Base-by-base conservation (phyloP, 2,888 invertebrate genomes). In the Lepetodrilus schrolli region DNA sequence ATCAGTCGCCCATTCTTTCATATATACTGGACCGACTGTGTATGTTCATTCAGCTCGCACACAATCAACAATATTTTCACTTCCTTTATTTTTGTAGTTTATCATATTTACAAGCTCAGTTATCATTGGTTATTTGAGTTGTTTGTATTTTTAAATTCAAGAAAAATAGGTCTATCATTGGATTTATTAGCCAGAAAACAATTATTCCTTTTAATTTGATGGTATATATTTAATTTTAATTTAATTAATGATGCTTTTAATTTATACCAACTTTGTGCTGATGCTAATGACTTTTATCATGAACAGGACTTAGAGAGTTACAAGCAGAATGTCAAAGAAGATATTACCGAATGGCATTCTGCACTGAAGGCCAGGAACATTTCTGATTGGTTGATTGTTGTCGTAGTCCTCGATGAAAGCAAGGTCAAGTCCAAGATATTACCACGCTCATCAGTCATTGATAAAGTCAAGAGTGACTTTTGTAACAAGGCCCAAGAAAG, bases 1-100 rank as follows among this genome's bases (percentile, higher is more conserved):
- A 92, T 97, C 76, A 95, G 96, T 82, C 95, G 95, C 84, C 96
- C 97, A 10, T 94, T 98, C 90, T 94, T 98, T 88, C 97, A 98
- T 90, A 95, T 96, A 75, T 98, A 95, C 91, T 97, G 97, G 94
- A 97, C 96, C 23, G 97, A 98, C 90, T 97, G 97, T 93, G 97
- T 97, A 92, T 92, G 93, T 92, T 4, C 17, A 65, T 34, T n/a
- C n/a, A n/a, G n/a, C n/a, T n/a, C 7, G 13, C 10, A 34, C 13
- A 8, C 17, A n/a, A n/a, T n/a, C n/a, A n/a, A n/a, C n/a, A n/a
- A n/a, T n/a, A n/a, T n/a, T n/a, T n/a, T n/a, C n/a, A n/a, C n/a
- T n/a, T n/a, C n/a, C n/a, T n/a, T n/a, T n/a, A n/a, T n/a, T n/a
- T n/a, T n/a, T n/a, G n/a, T n/a, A n/a, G n/a, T n/a, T n/a, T n/a